These are phyloP conservation scores for Tadarida brasiliensis DNA, from an alignment of 2,797 vertebrate species.

Conservation along the genomic window DNA sequence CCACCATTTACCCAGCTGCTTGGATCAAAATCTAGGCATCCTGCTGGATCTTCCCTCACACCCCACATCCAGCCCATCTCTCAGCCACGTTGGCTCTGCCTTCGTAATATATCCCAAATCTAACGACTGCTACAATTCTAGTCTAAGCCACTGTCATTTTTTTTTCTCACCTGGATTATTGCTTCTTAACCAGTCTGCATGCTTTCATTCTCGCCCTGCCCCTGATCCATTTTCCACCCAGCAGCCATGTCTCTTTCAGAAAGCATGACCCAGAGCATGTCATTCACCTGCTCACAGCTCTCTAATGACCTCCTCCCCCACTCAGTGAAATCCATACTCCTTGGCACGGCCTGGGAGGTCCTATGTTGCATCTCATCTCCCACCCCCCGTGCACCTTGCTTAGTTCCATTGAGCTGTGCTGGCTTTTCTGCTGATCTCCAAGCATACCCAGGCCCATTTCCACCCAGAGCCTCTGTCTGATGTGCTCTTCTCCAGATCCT, in stretches of 20 bases:
- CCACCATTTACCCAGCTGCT: not conserved
- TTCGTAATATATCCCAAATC: not conserved
- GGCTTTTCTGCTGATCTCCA: not conserved
- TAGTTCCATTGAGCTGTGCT: accelerated
- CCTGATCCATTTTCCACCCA: not conserved
- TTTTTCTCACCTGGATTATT: not conserved
- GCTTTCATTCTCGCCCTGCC: too few species aligned
- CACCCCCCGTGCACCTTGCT: too few species aligned
- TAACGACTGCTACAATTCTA: not conserved
- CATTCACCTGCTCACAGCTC: not conserved
- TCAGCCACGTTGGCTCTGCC: not conserved
- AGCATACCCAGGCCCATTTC: not conserved
- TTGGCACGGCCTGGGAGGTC: not conserved
- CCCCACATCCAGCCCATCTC: not conserved
- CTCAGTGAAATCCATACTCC: not conserved
- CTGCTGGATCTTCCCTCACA: not conserved
- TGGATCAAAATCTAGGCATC: not conserved
- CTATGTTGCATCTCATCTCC: not conserved
- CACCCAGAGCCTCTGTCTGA: not conserved
- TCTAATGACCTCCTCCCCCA: not conserved
- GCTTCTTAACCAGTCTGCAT: not conserved
- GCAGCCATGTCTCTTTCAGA: not conserved
- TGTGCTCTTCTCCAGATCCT: not conserved
- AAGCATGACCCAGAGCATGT: not conserved
- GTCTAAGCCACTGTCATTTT: not conserved